Percentiles rank a stretch among this genome's conserved stretches.
Evolutionary conservation across 2,888 invertebrate genomes (phyloP).

Genomic region (Micropterix aruncella): DNA sequence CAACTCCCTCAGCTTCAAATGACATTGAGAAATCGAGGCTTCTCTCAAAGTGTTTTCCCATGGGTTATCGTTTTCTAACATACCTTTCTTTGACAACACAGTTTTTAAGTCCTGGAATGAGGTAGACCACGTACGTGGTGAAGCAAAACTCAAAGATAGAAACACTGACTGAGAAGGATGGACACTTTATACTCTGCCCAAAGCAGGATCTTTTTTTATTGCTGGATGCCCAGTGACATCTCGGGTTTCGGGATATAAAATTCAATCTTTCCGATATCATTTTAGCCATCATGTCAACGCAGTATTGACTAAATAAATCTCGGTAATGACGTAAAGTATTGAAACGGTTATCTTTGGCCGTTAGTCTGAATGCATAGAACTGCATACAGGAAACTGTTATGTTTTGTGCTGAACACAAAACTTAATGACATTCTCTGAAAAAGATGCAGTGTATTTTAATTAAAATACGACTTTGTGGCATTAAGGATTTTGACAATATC

Average conservation of each 20-base stretch:
- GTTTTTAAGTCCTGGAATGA: conserved; percentile 14
- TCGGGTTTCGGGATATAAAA: too few species aligned
- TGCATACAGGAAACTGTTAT: not conserved
- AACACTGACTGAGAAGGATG: conserved; percentile 14
- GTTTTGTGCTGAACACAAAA: not conserved
- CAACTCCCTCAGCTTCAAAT: not conserved
- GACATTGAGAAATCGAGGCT: conserved; percentile 7
- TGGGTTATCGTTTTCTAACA: conserved; percentile 13
- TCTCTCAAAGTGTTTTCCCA: conserved; percentile 11
- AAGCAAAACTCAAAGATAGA: conserved; percentile 13
- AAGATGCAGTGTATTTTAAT: too few species aligned
- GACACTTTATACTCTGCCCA: conserved; percentile 15
- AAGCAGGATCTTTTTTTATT: conserved; percentile 12
- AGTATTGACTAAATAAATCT: too few species aligned
- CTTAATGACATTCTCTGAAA: not conserved
- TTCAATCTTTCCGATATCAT: too few species aligned
- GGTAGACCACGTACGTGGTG: conserved; percentile 13
- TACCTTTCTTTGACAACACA: conserved; percentile 12
- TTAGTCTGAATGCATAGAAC: not conserved
- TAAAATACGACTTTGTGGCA: not conserved
- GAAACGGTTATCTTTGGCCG: too few species aligned
- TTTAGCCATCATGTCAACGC: too few species aligned
- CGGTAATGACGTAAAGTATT: too few species aligned
- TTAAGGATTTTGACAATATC: not conserved
- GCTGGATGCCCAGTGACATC: conserved; percentile 12